These are phyloP conservation scores for Poecilobothrus nobilitatus DNA, from an alignment of 2,888 invertebrate genomes.

Conservation along the genomic window DNA sequence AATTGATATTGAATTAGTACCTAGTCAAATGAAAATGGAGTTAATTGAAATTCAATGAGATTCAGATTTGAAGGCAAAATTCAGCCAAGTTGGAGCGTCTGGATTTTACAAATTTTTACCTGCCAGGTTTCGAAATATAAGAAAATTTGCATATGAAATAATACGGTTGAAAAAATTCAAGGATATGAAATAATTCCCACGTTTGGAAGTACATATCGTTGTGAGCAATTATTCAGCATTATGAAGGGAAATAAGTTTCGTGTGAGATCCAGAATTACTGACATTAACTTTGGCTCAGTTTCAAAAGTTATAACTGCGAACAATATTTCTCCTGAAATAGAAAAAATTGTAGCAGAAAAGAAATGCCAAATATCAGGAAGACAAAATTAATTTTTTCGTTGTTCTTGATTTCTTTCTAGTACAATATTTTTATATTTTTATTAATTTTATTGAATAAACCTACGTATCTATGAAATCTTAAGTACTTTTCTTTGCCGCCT, in stretches of 20 bases:
- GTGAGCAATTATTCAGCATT: conserved; percentile 18
- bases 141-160: conserved; percentile 18
- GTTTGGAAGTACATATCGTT: conserved; percentile 20
- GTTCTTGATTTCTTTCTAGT: no score
- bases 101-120: conserved; percentile 17
- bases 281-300: conserved; percentile 7
- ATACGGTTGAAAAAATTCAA: no score
- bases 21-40: conserved; percentile 16
- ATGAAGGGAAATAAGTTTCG: conserved; percentile 12
- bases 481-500: background rate
- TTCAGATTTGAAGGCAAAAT: conserved; percentile 17
- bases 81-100: conserved; percentile 18
- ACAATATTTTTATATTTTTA: no score
- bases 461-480: background rate
- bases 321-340: conserved; percentile 12
- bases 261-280: conserved; percentile 11
- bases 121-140: conserved; percentile 17
- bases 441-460: background rate
- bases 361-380: conserved; percentile 8
- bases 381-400: background rate
- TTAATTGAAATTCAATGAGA: conserved; percentile 17
- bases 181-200: no score
- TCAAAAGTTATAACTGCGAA: conserved; percentile 11
- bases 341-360: conserved; percentile 7
- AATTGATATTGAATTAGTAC: conserved; percentile 16